Percentiles rank a stretch among this genome's conserved stretches.
These are phyloP conservation scores for Thaleichthys pacificus DNA, from an alignment of 2,797 vertebrate species.

Conservation along the genomic window DNA sequence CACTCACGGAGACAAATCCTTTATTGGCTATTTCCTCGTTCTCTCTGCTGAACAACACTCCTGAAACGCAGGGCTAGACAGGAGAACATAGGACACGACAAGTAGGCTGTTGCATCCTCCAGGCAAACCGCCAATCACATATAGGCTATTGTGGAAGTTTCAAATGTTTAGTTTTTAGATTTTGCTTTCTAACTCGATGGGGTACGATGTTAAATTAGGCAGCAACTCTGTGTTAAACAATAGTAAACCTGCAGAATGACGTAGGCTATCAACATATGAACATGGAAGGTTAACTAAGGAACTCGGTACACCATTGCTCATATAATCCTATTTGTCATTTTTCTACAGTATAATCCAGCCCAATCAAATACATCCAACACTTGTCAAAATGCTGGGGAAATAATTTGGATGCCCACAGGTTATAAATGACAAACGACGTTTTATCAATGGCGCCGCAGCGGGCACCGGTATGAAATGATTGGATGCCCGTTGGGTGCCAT, in stretches of 20 bases:
- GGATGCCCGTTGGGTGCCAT: constrained; percentile 69
- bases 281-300: not conserved
- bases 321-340: constrained; percentile 1
- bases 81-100: not conserved
- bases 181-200: too few species aligned
- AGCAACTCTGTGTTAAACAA: too few species aligned
- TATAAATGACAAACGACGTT: constrained; percentile 68
- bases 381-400: constrained; percentile 33
- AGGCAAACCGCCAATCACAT: too few species aligned
- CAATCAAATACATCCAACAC: constrained; percentile 4
- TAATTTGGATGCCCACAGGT: constrained; percentile 49
- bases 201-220: too few species aligned
- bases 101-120: too few species aligned
- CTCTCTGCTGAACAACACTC: not conserved
- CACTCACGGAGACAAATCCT: not conserved
- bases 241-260: too few species aligned
- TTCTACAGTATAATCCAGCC: not conserved
- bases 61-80: not conserved
- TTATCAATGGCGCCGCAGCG: constrained; percentile 69
- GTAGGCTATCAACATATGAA: not conserved
- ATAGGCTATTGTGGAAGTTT: too few species aligned
- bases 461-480: constrained; percentile 69
- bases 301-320: not conserved
- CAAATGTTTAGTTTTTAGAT: too few species aligned
- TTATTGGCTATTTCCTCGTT: not conserved